Evolutionary conservation across 2,888 invertebrate species (phyloP), one percentile per base, ranked within the genome.

Genomic region (Ceriagrion tenellum): DNA sequence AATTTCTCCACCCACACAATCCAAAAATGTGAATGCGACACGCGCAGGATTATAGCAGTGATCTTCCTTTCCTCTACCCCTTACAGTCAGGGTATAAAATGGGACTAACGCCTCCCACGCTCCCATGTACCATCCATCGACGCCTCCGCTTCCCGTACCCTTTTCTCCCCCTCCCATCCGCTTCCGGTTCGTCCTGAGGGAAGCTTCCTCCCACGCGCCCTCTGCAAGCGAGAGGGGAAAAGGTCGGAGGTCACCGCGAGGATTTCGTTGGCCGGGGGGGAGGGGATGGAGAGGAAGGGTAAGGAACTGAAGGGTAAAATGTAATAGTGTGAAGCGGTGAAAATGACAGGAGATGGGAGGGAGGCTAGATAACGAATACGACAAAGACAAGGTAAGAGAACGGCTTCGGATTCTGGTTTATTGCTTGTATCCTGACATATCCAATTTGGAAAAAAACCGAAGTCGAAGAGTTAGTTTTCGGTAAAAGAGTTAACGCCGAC

Each of bases 221-320:
- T n/a, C 26, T 8, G 59, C 35, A 18, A 30, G 59, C 13, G 81
- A 13, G 3, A 3, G 30, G 35, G 47, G 26, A 69, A 81, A 93
- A 93, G 93, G 93, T 93, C 93, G 55, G 47, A 93, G 93, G 93
- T 93, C 93, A n/a, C 69, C 55, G n/a, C 8, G 59, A 59, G 59
- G 59, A 16, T 20, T 59, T 59, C 16, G 90, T 20, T 30, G 18
- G 88, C 30, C 16, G 88, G 30, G 35, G n/a, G n/a, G n/a, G n/a
- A n/a, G n/a, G n/a, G n/a, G n/a, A n/a, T n/a, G n/a, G n/a, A n/a
- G n/a, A n/a, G n/a, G n/a, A n/a, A n/a, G n/a, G n/a, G n/a, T n/a
- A n/a, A 40, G 40, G 30, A 59, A 59, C 18, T 59, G 59, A 20
- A 16, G 59, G 59, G 4, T 2, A 59, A 59, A 59, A 59, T 59